A percentile compares a stretch with the other conserved stretches of the same genome.
Evolutionary conservation across 2,113 vertebrate genomes (phyloP).

Genomic region (Hucho hucho): DNA sequence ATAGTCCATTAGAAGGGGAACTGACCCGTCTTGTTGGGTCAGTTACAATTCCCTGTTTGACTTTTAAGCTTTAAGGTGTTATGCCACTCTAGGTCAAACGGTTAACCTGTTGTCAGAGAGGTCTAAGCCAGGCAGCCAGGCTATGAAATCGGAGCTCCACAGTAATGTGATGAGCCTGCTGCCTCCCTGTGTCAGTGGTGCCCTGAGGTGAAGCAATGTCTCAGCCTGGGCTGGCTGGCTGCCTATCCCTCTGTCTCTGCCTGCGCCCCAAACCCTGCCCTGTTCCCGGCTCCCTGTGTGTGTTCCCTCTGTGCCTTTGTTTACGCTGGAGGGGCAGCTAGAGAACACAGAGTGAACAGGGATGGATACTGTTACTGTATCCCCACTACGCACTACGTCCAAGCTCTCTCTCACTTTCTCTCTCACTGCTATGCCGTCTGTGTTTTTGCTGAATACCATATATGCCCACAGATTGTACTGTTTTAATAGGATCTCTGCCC

Average conservation of each 20-base stretch:
- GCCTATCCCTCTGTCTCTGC: constrained; percentile 45
- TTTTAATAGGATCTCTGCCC: constrained; percentile 57
- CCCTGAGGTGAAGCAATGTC: constrained; percentile 60
- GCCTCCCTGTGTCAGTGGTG: constrained; percentile 45
- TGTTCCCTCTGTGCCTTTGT: constrained; percentile 60
- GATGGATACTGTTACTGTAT: constrained; percentile 68
- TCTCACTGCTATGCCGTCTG: constrained; percentile 45
- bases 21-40: not conserved
- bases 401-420: constrained; percentile 22
- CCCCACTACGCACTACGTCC: constrained; percentile 58
- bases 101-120: constrained; percentile 54
- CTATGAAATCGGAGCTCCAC: constrained; percentile 59
- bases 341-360: constrained; percentile 50
- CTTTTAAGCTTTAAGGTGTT: constrained; percentile 37
- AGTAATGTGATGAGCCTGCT: constrained; percentile 66
- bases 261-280: constrained; percentile 21
- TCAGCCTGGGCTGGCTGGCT: constrained; percentile 55
- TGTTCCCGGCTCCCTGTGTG: constrained; percentile 58
- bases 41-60: constrained; percentile 38
- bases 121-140: constrained; percentile 38
- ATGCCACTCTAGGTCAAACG: constrained; percentile 42
- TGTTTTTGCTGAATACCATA: constrained; percentile 39
- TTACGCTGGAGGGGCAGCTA: constrained; percentile 67
- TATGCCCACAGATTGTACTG: constrained; percentile 37
- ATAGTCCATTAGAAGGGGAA: not conserved